phyloP scores from a whole-genome alignment of 2,797 vertebrate genomes.

The Eupleurogrammus muticus region DNA sequence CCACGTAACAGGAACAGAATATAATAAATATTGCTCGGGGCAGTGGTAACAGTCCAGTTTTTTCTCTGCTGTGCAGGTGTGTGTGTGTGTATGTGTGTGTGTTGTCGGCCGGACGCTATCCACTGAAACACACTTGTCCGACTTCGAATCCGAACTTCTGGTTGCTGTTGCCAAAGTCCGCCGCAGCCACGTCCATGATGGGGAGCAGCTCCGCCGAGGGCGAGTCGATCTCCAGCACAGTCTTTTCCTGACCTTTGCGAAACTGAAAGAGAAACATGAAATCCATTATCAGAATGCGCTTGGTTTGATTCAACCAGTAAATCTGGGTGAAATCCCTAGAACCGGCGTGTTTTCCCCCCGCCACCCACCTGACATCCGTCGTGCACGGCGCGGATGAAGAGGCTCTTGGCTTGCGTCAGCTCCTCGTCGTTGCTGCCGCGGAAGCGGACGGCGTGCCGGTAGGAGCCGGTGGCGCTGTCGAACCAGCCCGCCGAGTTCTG shows the following conservation, averaged over 20 bases:
- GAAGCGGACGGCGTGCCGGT: constrained; percentile 86
- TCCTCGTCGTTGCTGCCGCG: constrained; percentile 88
- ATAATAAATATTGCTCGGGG: constrained; percentile 82
- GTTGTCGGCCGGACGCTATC: constrained; percentile 77
- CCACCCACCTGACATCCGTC: constrained; percentile 92
- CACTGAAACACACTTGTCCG: constrained; percentile 91
- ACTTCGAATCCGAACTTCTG: constrained; percentile 96
- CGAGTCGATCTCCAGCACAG: constrained; percentile 87
- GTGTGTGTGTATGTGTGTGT: constrained; percentile 22
- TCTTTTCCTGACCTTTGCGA: constrained; percentile 88
- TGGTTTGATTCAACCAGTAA: constrained; percentile 16
- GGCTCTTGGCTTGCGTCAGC: constrained; percentile 84
- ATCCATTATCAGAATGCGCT: constrained; percentile 46
- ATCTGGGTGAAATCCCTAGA: constrained; percentile 13
- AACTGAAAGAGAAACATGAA: constrained; percentile 75
- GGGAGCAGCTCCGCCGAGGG: constrained; percentile 88
- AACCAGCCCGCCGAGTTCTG: constrained; percentile 92
- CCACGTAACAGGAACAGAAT: constrained; percentile 71
- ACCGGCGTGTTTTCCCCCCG: constrained; percentile 1
- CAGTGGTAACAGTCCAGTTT: constrained; percentile 66
- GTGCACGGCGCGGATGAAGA: constrained; percentile 80
- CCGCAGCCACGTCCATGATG: constrained; percentile 86
- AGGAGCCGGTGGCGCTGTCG: constrained; percentile 76
- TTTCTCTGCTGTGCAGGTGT: constrained; percentile 45
- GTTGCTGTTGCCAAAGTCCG: constrained; percentile 88